Evolutionary conservation across 2,888 invertebrate genomes (phyloP), one percentile per base, ranked within the genome.

Genomic region (Ichneumon xanthorius): DNA sequence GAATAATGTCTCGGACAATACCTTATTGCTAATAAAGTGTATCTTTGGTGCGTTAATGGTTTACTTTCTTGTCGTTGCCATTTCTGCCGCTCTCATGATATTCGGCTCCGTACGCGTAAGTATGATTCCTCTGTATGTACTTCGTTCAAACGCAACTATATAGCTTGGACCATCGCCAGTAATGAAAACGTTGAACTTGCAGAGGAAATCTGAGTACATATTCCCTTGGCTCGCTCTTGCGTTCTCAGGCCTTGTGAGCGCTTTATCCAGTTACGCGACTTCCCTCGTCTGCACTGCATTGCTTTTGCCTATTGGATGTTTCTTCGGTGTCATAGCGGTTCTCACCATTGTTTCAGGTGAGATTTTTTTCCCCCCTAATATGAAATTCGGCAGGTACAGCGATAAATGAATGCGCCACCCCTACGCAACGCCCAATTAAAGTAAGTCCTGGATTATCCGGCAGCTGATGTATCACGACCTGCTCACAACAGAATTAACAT

Each of bases 151-250:
- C 4, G 4, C 4, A 11, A 26, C 4, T n/a, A 2, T n/a, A 2
- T n/a, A 4, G n/a, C 16, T 55, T 22, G 9, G 22, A 55, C 9
- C 11, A 11, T 1, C 1, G 26, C 7, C 67, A 40, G 7, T 67
- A 40, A 58, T 55, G 14, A 9, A 30, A 50, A 48, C 3, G 14
- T 58, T 76, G 3, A 76, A 5, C 7, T 84, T 61, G 30, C 79
- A 86, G 86, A 79, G 55, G 30, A 55, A 30, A 5, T 40, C 76
- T 11, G 55, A 26, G 5, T 77, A 45, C 58, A 16, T 84, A 0
- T 84, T 80, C 19, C 84, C 84, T 16, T 84, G 80, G 80, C 50
- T 84, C 22, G 80, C 80, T 1, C 1, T 72, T 22, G 16, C 7
- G 2, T 72, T 80, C 55, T 22, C 71, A 0, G 50, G 61, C 14